Evolutionary conservation across 2,797 vertebrate genomes (phyloP).

Genomic region (Hapalemur alaotrensis): DNA sequence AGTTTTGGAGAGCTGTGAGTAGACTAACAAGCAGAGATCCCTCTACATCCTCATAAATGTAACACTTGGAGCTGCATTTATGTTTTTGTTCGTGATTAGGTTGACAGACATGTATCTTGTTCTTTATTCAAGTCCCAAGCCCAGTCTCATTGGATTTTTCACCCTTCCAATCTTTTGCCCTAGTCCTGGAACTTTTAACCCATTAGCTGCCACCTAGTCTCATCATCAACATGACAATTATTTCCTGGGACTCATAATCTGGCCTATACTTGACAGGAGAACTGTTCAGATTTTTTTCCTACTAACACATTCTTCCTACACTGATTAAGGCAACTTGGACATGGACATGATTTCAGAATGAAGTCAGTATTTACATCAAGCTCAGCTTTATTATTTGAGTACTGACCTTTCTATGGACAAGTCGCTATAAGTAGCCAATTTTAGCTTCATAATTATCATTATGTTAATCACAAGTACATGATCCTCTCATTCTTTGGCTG

Average conservation of each 20-base stretch:
- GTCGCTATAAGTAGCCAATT: neutral
- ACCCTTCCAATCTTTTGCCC: neutral
- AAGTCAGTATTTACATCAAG: neutral
- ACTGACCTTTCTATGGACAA: neutral
- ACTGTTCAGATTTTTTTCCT: neutral
- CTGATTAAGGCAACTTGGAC: neutral
- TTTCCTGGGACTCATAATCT: neutral
- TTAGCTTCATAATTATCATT: neutral
- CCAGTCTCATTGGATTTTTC: neutral
- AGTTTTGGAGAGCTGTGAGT: neutral
- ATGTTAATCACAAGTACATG: neutral
- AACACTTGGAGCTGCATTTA: neutral
- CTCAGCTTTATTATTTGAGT: neutral
- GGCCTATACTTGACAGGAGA: neutral
- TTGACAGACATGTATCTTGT: neutral
- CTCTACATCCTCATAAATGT: neutral
- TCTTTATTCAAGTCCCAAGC: neutral
- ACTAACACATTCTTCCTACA: neutral
- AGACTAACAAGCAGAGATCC: accelerated
- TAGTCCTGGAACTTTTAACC: neutral
- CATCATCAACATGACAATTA: neutral
- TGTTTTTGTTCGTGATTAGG: neutral
- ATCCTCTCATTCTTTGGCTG: neutral
- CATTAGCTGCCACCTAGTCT: neutral
- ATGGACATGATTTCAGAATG: neutral